A percentile compares a stretch with the other conserved stretches of the same genome.
Conservation (phyloP, 1,140 invertebrate species). For the Magallana gigas region DNA sequence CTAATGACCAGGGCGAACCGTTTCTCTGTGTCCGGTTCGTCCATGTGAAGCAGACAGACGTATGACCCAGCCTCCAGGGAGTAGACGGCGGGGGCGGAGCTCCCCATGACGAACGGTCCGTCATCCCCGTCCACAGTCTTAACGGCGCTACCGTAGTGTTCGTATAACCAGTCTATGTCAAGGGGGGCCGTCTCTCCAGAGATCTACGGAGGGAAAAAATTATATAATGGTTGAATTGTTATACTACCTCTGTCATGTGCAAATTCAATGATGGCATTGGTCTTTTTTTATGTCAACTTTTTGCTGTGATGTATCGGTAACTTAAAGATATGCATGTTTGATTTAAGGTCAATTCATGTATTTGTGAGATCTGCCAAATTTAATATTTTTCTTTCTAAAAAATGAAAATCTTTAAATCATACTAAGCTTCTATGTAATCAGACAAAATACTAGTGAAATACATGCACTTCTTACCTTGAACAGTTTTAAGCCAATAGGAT, state of each 20-base stretch:
- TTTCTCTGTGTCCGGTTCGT: conserved; percentile 2
- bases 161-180: conserved; percentile 29
- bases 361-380: too few relatives aligned
- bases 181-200: not conserved
- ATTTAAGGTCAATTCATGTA: too few relatives aligned
- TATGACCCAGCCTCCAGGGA: not conserved
- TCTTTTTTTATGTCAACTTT: too few relatives aligned
- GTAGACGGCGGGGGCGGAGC: not conserved
- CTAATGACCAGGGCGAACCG: not conserved
- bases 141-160: conserved; percentile 13
- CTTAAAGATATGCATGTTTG: too few relatives aligned
- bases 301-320: too few relatives aligned
- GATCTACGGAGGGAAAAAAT: not conserved
- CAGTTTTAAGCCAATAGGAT: conserved; percentile 44
- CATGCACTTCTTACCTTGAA: not conserved
- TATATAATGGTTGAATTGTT: too few relatives aligned
- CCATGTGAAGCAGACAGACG: not conserved
- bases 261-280: too few relatives aligned
- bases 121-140: not conserved
- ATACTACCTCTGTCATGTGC: too few relatives aligned
- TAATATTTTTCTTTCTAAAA: not conserved
- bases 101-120: not conserved
- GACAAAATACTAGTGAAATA: not conserved
- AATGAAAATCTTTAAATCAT: not conserved
- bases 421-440: not conserved